phyloP scores from a whole-genome alignment of 2,797 vertebrate genomes.

The Sebastes glaucus region DNA sequence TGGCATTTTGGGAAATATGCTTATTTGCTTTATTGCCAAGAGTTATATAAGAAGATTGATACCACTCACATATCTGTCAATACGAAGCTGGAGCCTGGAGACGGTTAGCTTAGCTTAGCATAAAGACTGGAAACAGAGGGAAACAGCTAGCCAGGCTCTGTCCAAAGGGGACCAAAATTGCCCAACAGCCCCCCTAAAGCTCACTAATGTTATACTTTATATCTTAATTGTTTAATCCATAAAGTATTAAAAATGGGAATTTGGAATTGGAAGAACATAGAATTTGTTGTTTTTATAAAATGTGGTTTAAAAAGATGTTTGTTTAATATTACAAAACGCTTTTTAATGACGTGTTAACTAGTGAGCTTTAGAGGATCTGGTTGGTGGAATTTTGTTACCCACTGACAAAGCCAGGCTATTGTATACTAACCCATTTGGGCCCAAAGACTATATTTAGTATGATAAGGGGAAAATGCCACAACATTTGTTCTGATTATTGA shows the following conservation, averaged over 20 bases:
- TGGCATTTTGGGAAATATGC: neutral
- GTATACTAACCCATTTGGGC: neutral
- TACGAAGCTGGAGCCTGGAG: neutral
- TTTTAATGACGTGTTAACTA: neutral
- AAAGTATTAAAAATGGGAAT: too few relatives aligned
- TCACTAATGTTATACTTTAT: neutral
- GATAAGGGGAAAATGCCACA: too few relatives aligned
- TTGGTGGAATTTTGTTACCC: neutral
- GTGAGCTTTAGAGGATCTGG: neutral
- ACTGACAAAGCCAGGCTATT: neutral
- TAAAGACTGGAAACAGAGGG: neutral
- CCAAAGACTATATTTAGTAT: too few relatives aligned
- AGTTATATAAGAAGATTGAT: neutral
- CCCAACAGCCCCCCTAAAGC: neutral
- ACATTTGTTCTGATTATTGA: too few relatives aligned
- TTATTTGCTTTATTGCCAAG: neutral
- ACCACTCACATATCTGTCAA: neutral
- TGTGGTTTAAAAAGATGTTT: neutral
- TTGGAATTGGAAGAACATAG: neutral
- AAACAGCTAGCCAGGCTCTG: neutral
- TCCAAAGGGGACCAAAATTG: too few relatives aligned
- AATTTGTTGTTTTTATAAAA: neutral
- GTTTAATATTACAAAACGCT: neutral
- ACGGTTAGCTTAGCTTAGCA: neutral
- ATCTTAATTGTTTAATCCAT: neutral